Percentiles rank a stretch among this genome's conserved stretches.
Conservation (phyloP, 2,888 invertebrate species). For the Latrodectus elegans region DNA sequence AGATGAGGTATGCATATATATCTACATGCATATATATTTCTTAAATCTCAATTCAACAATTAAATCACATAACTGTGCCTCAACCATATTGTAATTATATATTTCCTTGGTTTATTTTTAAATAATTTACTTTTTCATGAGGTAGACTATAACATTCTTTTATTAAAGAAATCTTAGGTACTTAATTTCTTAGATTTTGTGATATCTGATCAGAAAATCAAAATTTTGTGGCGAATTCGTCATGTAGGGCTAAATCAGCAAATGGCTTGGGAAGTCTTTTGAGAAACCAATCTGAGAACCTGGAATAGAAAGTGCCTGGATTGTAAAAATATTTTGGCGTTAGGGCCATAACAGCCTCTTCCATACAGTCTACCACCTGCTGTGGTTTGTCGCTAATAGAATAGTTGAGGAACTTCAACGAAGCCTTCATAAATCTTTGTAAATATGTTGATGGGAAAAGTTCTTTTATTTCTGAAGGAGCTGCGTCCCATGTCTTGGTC, state of each 20-base stretch:
- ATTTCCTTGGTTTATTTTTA: too few relatives aligned
- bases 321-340: conserved; percentile 56
- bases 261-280: conserved; percentile 40
- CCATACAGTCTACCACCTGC: conserved; percentile 51
- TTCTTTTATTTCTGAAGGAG: conserved; percentile 42
- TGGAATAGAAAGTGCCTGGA: conserved; percentile 45
- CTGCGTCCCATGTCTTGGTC: conserved; percentile 39
- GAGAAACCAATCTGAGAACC: conserved; percentile 29
- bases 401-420: conserved; percentile 26
- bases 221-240: conserved; percentile 9
- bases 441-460: conserved; percentile 20
- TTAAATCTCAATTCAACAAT: too few relatives aligned
- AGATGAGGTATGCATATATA: too few relatives aligned
- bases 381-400: conserved; percentile 61
- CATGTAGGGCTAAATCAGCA: conserved; percentile 28
- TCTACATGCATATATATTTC: too few relatives aligned
- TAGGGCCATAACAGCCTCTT: conserved; percentile 57
- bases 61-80: too few relatives aligned
- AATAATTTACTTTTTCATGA: too few relatives aligned
- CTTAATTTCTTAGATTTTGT: too few relatives aligned
- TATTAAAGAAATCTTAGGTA: too few relatives aligned
- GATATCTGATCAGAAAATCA: too few relatives aligned
- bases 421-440: background rate
- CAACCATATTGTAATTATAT: too few relatives aligned
- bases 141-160: too few relatives aligned